phyloP scores from a whole-genome alignment of 2,113 vertebrate genomes.

The Corythaeola cristata region DNA sequence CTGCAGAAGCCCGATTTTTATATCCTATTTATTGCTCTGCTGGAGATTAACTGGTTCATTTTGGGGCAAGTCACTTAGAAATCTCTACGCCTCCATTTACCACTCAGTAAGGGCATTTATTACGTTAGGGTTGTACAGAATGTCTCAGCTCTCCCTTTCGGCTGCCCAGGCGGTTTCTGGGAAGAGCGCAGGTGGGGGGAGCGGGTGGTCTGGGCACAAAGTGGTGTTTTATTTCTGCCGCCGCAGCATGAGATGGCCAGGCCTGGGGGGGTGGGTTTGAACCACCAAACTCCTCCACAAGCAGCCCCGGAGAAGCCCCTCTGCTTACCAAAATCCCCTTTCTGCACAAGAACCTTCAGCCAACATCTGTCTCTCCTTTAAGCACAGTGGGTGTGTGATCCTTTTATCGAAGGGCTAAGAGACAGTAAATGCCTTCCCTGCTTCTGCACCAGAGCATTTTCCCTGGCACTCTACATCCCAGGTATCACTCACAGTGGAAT shows the following conservation, averaged over 20 bases:
- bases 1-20: not conserved
- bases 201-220: not conserved
- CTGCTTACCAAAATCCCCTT: not conserved
- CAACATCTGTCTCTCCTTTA: not conserved
- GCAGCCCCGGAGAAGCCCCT: not conserved
- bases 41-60: not conserved
- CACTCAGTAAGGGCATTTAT: not conserved
- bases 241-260: not conserved
- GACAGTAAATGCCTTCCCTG: not conserved
- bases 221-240: not conserved
- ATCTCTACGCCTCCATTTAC: not conserved
- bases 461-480: not conserved
- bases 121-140: not conserved
- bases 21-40: not conserved
- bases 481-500: too few species aligned
- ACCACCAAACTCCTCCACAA: not conserved
- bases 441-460: not conserved
- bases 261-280: not conserved
- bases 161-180: not conserved
- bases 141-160: not conserved
- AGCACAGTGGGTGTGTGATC: not conserved
- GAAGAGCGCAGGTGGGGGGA: not conserved
- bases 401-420: not conserved
- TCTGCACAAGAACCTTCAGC: not conserved
- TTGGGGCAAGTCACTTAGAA: not conserved